phyloP scores from a whole-genome alignment of 2,888 invertebrate species.

The Himalopsyche kuldschensis region DNA sequence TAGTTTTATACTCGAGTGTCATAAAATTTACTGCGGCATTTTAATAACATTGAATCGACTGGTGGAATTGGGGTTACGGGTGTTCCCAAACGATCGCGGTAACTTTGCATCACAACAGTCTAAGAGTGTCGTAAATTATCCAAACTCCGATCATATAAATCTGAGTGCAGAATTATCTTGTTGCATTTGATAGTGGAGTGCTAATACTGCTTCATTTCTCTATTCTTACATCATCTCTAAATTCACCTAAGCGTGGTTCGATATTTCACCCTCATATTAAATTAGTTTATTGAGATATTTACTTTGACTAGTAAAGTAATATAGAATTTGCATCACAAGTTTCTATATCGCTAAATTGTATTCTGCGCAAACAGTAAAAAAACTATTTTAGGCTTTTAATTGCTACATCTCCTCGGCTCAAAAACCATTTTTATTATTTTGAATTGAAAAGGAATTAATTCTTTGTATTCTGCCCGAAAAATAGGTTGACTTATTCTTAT shows the following conservation, averaged over 20 bases:
- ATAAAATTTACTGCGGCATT: neutral
- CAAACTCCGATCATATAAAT: constrained; percentile 23
- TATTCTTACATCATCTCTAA: neutral
- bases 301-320: too few species aligned
- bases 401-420: too few species aligned
- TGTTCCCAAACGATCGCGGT: neutral
- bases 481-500: too few species aligned
- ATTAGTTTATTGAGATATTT: too few species aligned
- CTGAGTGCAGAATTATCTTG: constrained; percentile 7
- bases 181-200: neutral
- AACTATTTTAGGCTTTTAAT: too few species aligned
- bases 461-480: too few species aligned
- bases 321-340: too few species aligned
- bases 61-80: neutral
- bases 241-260: neutral
- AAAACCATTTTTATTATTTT: too few species aligned
- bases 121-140: constrained; percentile 16
- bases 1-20: neutral
- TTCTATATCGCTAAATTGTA: too few species aligned
- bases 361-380: too few species aligned
- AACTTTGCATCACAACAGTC: constrained; percentile 1
- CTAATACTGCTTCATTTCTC: neutral
- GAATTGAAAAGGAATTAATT: too few species aligned
- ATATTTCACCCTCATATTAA: too few species aligned
- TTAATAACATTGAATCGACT: neutral